A percentile compares a stretch with the other conserved stretches of the same genome.
These are phyloP conservation scores for Acropora yongei DNA, from an alignment of 64 coral and sea anemone species.

Conservation along the genomic window DNA sequence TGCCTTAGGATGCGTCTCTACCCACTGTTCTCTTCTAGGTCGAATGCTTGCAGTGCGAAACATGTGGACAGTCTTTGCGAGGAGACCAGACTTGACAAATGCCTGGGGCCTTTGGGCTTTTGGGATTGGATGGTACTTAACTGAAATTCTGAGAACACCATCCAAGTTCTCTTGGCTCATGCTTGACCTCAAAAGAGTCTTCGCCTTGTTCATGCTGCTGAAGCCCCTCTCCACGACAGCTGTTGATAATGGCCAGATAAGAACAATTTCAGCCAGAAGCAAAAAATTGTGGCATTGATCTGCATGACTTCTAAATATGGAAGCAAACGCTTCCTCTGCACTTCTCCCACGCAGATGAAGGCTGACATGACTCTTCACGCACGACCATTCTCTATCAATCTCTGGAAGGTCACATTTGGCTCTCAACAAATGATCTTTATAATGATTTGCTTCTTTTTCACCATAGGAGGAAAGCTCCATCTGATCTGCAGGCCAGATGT, in stretches of 20 bases:
- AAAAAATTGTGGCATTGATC: neutral
- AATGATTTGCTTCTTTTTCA: neutral
- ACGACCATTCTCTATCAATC: neutral
- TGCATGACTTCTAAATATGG: neutral
- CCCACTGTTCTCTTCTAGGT: constrained; percentile 27
- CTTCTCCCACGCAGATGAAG: neutral
- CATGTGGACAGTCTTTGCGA: neutral
- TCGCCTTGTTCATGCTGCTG: constrained; percentile 24
- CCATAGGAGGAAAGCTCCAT: neutral
- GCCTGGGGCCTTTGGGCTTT: constrained; percentile 23
- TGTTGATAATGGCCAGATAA: constrained; percentile 24
- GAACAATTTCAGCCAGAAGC: constrained; percentile 8
- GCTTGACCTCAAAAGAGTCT: neutral
- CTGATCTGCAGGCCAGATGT: constrained; percentile 3
- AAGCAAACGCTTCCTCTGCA: neutral
- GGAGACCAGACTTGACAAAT: constrained; percentile 28
- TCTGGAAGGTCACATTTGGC: neutral
- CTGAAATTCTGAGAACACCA: neutral
- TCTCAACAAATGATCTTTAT: constrained; percentile 27
- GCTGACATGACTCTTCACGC: neutral
- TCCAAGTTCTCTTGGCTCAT: constrained; percentile 24
- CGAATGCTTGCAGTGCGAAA: neutral
- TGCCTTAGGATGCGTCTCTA: constrained; percentile 18
- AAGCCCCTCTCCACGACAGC: constrained; percentile 24
- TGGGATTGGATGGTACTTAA: constrained; percentile 18